Evolutionary conservation across 2,888 invertebrate species (phyloP), one percentile per base, ranked within the genome.

Genomic region (Pristionchus arcanus): DNA sequence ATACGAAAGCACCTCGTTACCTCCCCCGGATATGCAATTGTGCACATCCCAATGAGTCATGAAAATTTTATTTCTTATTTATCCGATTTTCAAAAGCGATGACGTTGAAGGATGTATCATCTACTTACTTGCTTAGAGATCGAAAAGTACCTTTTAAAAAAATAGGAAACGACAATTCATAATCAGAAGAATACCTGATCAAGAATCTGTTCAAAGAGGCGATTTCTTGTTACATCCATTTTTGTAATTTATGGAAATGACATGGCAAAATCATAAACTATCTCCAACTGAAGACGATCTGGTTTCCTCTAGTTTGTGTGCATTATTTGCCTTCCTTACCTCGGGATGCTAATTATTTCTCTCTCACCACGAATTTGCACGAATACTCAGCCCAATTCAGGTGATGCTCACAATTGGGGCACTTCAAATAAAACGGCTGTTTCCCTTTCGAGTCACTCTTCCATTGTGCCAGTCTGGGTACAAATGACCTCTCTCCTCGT

Each of bases 391-490:
- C 28, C 71, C 11, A 71, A 71, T 66, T 66, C 66, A 66, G 66
- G 28, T 66, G 66, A 66, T 66, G 66, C 71, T 71, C 71, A 34
- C 34, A 34, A 71, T 31, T 71, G 71, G 71, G 66, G 34, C 19
- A 71, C 71, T 37, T 71, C 71, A 34, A 71, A 13, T 25, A n/a
- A 66, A 66, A 28, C 5, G 71, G 71, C 19, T 34, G 71, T 31
- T 34, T 13, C 71, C 15, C 31, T 71, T n/a, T 34, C n/a, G 28
- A 66, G 66, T 28, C 28, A 13, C 28, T 66, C 66, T 25, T 25
- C 28, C 59, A 59, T 59, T 66, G 66, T n/a, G n/a, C 9, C 66
- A 66, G 71, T 71, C 34, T 31, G 71, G 71, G 71, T 71, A 21
- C 71, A 71, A 71, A 71, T 71, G 71, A 71, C 19, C 34, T 19